Evolutionary conservation across 2,113 vertebrate species (phyloP), one percentile per base, ranked within the genome.

Genomic region (Herpailurus yagouaroundi): DNA sequence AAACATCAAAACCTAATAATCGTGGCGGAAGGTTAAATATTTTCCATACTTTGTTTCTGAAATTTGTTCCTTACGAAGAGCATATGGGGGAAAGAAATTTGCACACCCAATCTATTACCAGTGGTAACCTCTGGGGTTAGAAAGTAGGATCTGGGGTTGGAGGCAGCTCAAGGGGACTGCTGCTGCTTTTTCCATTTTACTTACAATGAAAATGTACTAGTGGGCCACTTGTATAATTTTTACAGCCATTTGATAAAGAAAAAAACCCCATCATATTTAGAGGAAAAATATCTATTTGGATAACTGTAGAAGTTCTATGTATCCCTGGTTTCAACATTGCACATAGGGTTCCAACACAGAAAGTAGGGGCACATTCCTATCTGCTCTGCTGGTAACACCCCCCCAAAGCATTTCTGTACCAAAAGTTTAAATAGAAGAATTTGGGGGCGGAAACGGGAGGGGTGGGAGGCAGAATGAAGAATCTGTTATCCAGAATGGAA

Each of bases 1-100:
- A 90, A 97, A 98, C 94, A 97, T 97, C 94, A 97, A 98, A 98
- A 98, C 89, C 91, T 98, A 98, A 96, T 98, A 97, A 95, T 97
- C 16, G 0, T 97, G 94, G 92, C 33, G 14, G 95, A 96, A 98
- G 97, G 95, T 96, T 97, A 98, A 97, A 98, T 98, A 98, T 97
- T 97, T 98, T 97, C 95, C 97, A 96, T 98, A 97, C 81, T 97
- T 98, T 93, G 88, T 97, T 97, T 97, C 85, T 96, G 85, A 98
- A 94, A 94, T 94, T 89, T 76, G n/a, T 96, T 96, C 93, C 81
- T 96, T 94, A 85, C 71, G 91, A 97, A 97, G 87, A 97, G 66
- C 95, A 89, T 95, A 88, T 96, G 92, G 73, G 60, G 88, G 68
- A 89, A 91, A 92, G 87, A 97, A 77, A 81, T 82, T 73, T 93